Evolutionary conservation across 1,140 invertebrate species (phyloP).

Genomic region (Drosophila rhopaloa): DNA sequence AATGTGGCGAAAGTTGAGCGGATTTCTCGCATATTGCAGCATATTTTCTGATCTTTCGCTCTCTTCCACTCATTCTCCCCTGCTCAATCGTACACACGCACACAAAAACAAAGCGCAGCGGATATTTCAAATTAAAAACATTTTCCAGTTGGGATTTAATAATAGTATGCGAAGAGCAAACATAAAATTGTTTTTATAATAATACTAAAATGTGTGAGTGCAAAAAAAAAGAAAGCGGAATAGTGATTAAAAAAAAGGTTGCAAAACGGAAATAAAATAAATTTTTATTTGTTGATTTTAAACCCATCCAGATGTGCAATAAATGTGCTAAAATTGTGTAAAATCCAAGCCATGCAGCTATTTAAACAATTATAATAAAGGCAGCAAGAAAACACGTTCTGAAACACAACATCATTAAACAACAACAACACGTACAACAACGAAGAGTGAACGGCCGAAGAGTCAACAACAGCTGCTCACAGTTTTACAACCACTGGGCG

Average conservation of each 20-base stretch:
- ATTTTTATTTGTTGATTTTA: conserved; percentile 21
- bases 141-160: conserved; percentile 62
- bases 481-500: conserved; percentile 50
- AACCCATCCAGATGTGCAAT: conserved; percentile 41
- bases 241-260: conserved; percentile 11
- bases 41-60: conserved; percentile 26
- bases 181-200: conserved; percentile 9
- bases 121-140: conserved; percentile 72
- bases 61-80: conserved; percentile 2
- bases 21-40: conserved; percentile 50
- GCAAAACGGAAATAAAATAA: conserved; percentile 7
- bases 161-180: conserved; percentile 43
- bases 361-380: conserved; percentile 63
- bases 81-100: conserved; percentile 13
- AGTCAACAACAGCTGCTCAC: conserved; percentile 57
- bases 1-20: conserved; percentile 75
- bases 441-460: conserved; percentile 60
- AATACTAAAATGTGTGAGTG: conserved; percentile 23
- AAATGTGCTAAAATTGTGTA: conserved; percentile 37
- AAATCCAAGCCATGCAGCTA: conserved; percentile 42
- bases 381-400: conserved; percentile 49
- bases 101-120: conserved; percentile 54
- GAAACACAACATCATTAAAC: conserved; percentile 43
- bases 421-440: conserved; percentile 31
- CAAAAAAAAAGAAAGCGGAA: conserved; percentile 7